A percentile compares a stretch with the other conserved stretches of the same genome.
These are phyloP conservation scores for Athalia rosae DNA, from an alignment of 2,888 invertebrate species.

Conservation along the genomic window DNA sequence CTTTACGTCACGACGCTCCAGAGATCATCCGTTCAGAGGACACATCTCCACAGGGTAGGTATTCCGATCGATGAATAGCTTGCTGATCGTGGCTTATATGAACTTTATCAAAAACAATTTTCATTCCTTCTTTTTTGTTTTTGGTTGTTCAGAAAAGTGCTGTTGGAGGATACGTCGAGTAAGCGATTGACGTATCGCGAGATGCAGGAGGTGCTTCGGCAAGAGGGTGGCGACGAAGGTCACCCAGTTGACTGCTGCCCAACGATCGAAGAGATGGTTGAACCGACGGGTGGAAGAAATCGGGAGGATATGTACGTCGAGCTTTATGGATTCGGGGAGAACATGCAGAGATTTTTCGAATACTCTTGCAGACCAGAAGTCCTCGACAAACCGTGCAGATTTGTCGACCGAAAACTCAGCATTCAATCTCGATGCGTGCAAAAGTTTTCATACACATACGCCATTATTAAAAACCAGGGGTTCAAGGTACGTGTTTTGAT, in stretches of 20 bases:
- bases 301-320: constrained; percentile 83
- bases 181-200: constrained; percentile 79
- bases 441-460: constrained; percentile 89
- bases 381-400: constrained; percentile 83
- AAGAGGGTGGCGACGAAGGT: constrained; percentile 75
- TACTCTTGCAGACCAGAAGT: constrained; percentile 84
- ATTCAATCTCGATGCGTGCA: constrained; percentile 87
- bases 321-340: constrained; percentile 83
- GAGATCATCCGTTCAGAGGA: constrained; percentile 67
- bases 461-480: constrained; percentile 82
- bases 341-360: constrained; percentile 85
- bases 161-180: constrained; percentile 74
- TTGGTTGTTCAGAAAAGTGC: constrained; percentile 56
- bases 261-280: constrained; percentile 84
- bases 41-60: constrained; percentile 68
- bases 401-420: constrained; percentile 82
- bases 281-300: constrained; percentile 86
- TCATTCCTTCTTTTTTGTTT: background rate
- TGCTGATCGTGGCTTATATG: background rate
- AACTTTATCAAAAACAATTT: background rate
- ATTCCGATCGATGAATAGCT: constrained; percentile 10
- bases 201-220: constrained; percentile 79
- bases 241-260: constrained; percentile 86
- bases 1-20: constrained; percentile 66
- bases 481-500: constrained; percentile 63